phyloP scores from a whole-genome alignment of 2,797 vertebrate species.

The Erpetoichthys calabaricus region DNA sequence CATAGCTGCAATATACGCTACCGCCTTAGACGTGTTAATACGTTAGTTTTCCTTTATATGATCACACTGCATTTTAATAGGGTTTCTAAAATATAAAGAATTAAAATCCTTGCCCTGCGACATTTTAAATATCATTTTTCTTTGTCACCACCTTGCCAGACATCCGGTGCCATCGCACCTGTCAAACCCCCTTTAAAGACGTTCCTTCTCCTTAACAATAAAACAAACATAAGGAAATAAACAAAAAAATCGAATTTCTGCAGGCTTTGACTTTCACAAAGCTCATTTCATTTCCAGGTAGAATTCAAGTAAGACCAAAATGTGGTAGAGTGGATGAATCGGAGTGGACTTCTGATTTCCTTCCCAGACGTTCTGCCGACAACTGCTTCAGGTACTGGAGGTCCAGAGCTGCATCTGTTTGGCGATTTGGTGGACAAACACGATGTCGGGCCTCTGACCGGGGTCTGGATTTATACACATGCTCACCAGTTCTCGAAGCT shows the following conservation, averaged over 20 bases:
- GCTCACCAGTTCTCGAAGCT: constrained; percentile 78
- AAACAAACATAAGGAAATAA: neutral
- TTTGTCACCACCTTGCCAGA: neutral
- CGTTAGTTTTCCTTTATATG: neutral
- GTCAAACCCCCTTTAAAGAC: neutral
- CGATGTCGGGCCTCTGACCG: constrained; percentile 69
- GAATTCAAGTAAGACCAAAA: constrained; percentile 47
- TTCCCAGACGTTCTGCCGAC: neutral
- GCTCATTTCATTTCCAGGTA: constrained; percentile 27
- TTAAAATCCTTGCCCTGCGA: neutral
- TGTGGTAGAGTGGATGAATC: constrained; percentile 21
- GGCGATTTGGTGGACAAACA: constrained; percentile 74
- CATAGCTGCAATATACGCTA: neutral
- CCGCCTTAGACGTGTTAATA: neutral
- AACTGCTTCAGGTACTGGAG: constrained; percentile 59
- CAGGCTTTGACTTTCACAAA: constrained; percentile 3
- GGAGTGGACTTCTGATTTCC: accelerated
- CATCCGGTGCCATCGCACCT: neutral
- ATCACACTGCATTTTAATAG: neutral
- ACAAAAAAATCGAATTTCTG: neutral
- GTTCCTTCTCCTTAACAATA: neutral
- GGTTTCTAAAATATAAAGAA: neutral
- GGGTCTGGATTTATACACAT: constrained; percentile 85
- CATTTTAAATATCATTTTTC: neutral
- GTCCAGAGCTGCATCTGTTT: constrained; percentile 82